Base-by-base conservation (phyloP, 2,888 invertebrate genomes). In the Trichogramma dendrolimi region DNA sequence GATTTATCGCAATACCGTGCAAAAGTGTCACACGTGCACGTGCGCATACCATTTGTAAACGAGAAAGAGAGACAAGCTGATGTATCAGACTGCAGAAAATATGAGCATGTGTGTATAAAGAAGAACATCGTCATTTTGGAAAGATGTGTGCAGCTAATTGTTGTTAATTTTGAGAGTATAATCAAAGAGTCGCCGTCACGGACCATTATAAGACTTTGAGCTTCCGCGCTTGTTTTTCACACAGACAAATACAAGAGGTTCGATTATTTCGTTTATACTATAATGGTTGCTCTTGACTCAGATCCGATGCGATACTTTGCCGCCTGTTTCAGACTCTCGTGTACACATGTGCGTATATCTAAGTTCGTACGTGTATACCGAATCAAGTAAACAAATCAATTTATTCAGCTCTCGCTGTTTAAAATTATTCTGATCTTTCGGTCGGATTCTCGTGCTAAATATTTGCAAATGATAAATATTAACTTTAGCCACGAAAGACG, bases 101-200 rank as follows among this genome's bases (percentile, higher is more conserved):
- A 14, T 11, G 48, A 48, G 6, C 48, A 43, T 5, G 8, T 40
- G 27, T 27, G 27, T 27, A 27, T 27, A 27, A 27, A 27, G 27
- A 41, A 14, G 6, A 59, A n/a, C 40, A 39, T 40, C 55, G 64
- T 68, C 62, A 67, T 60, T 72, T 75, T 77, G 77, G 77, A 77
- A 77, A 77, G 77, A 77, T 74, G 70, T 75, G 75, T 71, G 71
- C 72, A 67, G 67, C 67, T 72, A 70, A 63, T 68, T 69, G 70
- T 62, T 27, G 59, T 61, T 63, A 43, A 57, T 8, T 55, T 10
- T 10, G 49, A 49, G 10, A 49, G 48, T 11, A 7, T 14, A 14
- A 14, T 48, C 27, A 14, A 48, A 11, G 47, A 47, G 47, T 47
- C 11, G 47, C 47, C 11, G 48, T 14, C n/a, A 53, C 43, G 44